Conservation (phyloP, 2,113 vertebrate genomes). For the Tyto alba region DNA sequence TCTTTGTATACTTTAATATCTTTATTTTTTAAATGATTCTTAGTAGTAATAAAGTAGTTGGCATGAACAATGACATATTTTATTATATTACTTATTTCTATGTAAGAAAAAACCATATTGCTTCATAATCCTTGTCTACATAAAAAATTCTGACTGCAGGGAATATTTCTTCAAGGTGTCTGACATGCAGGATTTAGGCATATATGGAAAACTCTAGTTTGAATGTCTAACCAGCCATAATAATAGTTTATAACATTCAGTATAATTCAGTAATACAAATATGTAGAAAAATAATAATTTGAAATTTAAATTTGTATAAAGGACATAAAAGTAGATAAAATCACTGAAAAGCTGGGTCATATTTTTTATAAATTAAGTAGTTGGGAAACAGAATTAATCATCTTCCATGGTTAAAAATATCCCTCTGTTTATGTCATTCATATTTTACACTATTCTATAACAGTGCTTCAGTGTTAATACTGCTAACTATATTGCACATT, state of each 20-base stretch:
- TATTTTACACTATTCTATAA: background rate
- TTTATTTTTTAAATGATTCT: background rate
- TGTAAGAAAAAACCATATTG: background rate
- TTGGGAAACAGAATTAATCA: background rate
- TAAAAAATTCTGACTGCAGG: background rate
- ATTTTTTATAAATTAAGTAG: background rate
- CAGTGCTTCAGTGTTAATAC: background rate
- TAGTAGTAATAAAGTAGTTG: background rate
- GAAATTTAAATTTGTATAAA: background rate
- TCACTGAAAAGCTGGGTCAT: background rate
- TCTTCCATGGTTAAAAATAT: background rate
- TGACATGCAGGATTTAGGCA: background rate
- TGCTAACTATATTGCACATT: background rate
- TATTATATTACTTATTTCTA: background rate
- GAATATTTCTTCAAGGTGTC: background rate
- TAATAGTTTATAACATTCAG: background rate
- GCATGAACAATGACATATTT: background rate
- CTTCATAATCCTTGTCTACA: background rate
- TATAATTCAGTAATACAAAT: background rate
- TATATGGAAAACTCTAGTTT: background rate
- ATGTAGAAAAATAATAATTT: background rate
- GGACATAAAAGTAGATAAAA: background rate
- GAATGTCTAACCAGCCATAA: background rate
- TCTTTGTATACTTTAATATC: background rate
- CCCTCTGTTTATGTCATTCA: background rate